phyloP scores from a whole-genome alignment of 2,797 vertebrate species.

The Buceros bicornis region DNA sequence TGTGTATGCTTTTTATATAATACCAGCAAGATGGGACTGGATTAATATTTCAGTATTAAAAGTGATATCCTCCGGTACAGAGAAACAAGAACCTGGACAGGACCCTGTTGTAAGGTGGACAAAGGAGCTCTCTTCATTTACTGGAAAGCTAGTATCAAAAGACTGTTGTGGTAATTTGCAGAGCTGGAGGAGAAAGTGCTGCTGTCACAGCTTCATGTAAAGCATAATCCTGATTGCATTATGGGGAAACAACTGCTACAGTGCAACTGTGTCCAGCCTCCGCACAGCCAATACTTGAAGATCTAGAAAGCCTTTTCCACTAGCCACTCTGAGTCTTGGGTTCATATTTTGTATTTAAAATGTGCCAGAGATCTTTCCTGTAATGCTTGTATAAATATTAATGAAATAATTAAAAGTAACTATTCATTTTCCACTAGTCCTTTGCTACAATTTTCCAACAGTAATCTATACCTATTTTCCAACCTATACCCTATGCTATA shows the following conservation, averaged over 20 bases:
- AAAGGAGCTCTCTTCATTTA: neutral
- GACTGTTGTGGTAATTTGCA: constrained; percentile 26
- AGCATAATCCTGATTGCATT: neutral
- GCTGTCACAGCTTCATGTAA: neutral
- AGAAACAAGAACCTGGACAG: neutral
- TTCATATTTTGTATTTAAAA: neutral
- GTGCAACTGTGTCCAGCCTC: neutral
- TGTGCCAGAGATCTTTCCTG: neutral
- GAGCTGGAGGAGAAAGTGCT: neutral
- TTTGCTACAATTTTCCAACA: neutral
- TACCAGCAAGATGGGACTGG: neutral
- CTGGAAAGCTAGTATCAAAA: neutral
- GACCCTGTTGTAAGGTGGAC: neutral
- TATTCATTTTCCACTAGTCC: neutral
- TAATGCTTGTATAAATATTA: neutral
- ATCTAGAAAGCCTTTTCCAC: neutral
- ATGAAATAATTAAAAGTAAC: neutral
- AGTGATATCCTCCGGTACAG: neutral
- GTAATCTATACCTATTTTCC: neutral
- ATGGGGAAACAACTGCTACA: neutral
- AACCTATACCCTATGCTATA: neutral
- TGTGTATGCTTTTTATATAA: neutral
- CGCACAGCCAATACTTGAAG: neutral
- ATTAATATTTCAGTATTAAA: neutral
- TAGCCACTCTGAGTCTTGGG: neutral